Evolutionary conservation across 2,888 invertebrate genomes (phyloP).

Genomic region (Timema cristinae): DNA sequence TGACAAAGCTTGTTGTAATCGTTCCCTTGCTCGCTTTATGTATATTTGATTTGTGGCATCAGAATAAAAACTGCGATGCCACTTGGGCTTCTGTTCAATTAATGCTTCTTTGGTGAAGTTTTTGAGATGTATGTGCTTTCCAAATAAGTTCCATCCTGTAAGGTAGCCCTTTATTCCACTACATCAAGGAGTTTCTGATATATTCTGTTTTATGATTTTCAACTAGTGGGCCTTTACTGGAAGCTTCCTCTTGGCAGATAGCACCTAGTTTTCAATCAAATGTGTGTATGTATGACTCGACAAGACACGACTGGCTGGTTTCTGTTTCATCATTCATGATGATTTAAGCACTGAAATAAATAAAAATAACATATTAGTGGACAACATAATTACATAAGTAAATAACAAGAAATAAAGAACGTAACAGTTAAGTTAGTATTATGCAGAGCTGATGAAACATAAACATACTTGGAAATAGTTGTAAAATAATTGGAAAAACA

Average conservation of each 20-base stretch:
- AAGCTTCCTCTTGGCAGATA: background rate
- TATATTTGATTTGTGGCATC: background rate
- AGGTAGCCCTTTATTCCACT: background rate
- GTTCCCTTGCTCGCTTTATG: background rate
- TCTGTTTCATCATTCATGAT: background rate
- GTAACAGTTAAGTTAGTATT: background rate
- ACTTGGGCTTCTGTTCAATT: background rate
- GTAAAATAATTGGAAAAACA: background rate
- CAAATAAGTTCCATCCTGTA: background rate
- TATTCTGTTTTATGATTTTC: background rate
- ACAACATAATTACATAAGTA: background rate
- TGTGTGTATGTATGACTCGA: background rate
- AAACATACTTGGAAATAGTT: background rate
- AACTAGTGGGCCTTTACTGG: background rate
- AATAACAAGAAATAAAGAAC: background rate
- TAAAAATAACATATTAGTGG: background rate
- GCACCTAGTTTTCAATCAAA: background rate
- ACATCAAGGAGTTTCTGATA: background rate
- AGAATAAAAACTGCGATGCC: background rate
- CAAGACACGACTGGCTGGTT: background rate
- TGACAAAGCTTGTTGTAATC: background rate
- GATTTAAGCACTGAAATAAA: background rate
- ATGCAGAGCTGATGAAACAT: background rate
- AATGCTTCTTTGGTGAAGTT: background rate
- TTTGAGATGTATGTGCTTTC: background rate